Evolutionary conservation across 2,888 invertebrate genomes (phyloP), one percentile per base, ranked within the genome.

Genomic region (Meloe dianella): DNA sequence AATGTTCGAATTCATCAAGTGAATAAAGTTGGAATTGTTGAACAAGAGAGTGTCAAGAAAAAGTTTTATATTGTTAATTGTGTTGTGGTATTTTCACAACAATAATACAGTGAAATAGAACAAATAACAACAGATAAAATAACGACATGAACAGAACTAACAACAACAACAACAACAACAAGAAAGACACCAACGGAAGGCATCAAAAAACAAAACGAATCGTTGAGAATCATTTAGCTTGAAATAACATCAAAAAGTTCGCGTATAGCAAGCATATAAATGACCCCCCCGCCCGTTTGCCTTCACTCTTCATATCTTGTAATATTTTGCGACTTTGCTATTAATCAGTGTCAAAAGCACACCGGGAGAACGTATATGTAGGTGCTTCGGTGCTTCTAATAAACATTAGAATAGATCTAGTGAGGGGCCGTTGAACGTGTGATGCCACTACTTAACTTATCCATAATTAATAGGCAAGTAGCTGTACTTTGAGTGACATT

Each of bases 381-480:
- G 1, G 10, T 22, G 12, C 24, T 4, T 54, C 12, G 54, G 54
- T 54, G 54, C 4, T 20, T 54, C 10, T 54, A 54, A 54, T 65
- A 61, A 59, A 68, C 65, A 66, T 65, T 65, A 74, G 73, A 74
- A 73, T 73, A 71, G 70, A 70, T 73, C 73, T 71, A 67, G 69
- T 65, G 70, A 69, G 71, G n/a, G 69, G 66, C 64, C 71, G 57
- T 65, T 54, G 54, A 64, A 58, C 64, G 67, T 71, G 62, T 68
- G 71, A 71, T 69, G 67, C 65, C 58, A 59, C 69, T 68, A 70
- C 70, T 70, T 70, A 70, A 70, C 67, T 72, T 67, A 76, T 78
- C 72, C 76, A 78, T 79, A 79, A 79, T 78, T 78, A 77, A 77
- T 77, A 73, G 73, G 66, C 68, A 68, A 70, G 72, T 41, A 41